Percentiles rank a stretch among this genome's conserved stretches.
Evolutionary conservation across 2,888 invertebrate species (phyloP).

Genomic region (Bembecia ichneumoniformis): DNA sequence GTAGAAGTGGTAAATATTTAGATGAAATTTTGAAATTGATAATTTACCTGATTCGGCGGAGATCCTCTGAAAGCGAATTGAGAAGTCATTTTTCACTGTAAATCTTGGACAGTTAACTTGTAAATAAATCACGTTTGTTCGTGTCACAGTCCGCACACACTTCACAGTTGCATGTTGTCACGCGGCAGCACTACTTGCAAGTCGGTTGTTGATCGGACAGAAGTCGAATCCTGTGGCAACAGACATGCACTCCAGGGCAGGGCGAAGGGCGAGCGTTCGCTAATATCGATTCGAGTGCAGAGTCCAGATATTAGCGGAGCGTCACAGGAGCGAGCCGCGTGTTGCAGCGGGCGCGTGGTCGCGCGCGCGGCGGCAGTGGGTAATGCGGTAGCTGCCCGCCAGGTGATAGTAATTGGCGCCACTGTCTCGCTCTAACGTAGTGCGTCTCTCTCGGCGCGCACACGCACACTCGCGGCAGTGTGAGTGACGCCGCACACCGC

Average conservation of each 20-base stretch:
- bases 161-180: conserved; percentile 61
- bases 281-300: conserved; percentile 50
- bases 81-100: conserved; percentile 62
- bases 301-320: conserved; percentile 33
- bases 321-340: conserved; percentile 52
- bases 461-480: conserved; percentile 51
- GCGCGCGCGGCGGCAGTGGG: conserved; percentile 73
- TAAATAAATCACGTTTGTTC: conserved; percentile 40
- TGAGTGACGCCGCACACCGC: conserved; percentile 59
- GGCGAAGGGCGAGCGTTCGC: conserved; percentile 36
- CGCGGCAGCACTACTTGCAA: conserved; percentile 26
- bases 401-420: conserved; percentile 75
- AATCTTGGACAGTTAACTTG: conserved; percentile 35
- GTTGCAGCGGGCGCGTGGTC: conserved; percentile 73
- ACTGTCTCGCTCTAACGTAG: conserved; percentile 66
- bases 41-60: conserved; percentile 65
- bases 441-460: conserved; percentile 68
- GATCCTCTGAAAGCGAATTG: conserved; percentile 70
- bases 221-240: conserved; percentile 31
- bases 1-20: too few species aligned
- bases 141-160: conserved; percentile 62
- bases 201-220: conserved; percentile 19
- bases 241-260: conserved; percentile 39
- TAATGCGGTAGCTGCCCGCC: conserved; percentile 77
- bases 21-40: neutral